Evolutionary conservation across 2,888 invertebrate species (phyloP), one percentile per base, ranked within the genome.

Genomic region (Teinopalpus imperialis): DNA sequence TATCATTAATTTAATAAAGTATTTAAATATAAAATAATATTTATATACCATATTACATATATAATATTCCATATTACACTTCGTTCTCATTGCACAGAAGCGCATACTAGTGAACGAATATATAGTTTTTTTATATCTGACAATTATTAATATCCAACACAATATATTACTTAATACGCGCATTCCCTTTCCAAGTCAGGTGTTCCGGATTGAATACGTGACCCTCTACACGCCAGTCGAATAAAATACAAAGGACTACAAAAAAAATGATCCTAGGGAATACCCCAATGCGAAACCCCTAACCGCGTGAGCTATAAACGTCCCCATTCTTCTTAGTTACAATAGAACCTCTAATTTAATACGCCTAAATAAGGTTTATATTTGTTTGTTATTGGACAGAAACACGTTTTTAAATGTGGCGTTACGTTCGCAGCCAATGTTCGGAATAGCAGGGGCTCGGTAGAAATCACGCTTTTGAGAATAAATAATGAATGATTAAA

Each of bases 241-340:
- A 40, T 31, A 24, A 34, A 35, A 47, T 43, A 50, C 64, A 75
- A 77, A 69, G 59, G 53, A 48, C 21, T 36, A 48, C 49, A 54
- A 69, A 70, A 71, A n/a, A 73, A 47, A 51, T 57, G 52, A 61
- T 62, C 67, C 64, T 49, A 50, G 66, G 74, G 69, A 73, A 71
- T 72, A 63, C 71, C 74, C 67, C 50, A 42, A 50, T 61, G 66
- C 72, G 68, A 57, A n/a, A 59, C 52, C 43, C 34, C 16, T 35
- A 10, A 18, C 10, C 21, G 5, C 21, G 5, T 8, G 12, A 21
- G 13, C 14, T 14, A 16, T 23, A 36, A 23, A 23, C 23, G 6
- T 29, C 34, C 23, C 16, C 16, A 30, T 44, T 37, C 3, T 24
- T 14, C 7, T 2, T 1, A 16, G 14, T n/a, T 14, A 12, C 6